Percentiles rank a stretch among this genome's conserved stretches.
Conservation (phyloP, 2,797 vertebrate species). For the Rhinoraja longicauda region DNA sequence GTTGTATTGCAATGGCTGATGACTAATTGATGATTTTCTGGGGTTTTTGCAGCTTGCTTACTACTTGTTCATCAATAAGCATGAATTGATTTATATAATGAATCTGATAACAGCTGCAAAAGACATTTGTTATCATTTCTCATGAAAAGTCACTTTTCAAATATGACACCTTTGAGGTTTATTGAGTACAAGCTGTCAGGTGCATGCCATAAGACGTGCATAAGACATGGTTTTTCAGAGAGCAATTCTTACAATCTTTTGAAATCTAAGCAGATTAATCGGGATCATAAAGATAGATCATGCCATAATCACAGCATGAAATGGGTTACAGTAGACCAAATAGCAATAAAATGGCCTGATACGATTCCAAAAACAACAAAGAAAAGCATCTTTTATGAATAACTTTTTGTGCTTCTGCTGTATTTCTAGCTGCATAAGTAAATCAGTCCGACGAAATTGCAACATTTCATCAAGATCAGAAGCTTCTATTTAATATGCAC, state of each 20-base stretch:
- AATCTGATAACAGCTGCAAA: neutral
- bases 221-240: neutral
- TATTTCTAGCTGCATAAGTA: neutral
- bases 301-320: neutral
- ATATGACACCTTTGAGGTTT: neutral
- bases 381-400: neutral
- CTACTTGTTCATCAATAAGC: neutral
- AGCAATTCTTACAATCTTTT: neutral
- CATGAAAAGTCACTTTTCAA: neutral
- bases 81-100: neutral
- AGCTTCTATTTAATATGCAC: neutral
- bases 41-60: neutral
- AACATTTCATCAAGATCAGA: conserved; percentile 12
- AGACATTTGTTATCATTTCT: neutral
- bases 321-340: neutral
- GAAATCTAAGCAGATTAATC: neutral
- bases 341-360: neutral
- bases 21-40: neutral
- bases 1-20: neutral
- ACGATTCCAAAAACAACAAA: neutral
- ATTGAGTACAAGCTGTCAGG: neutral
- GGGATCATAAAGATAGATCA: neutral
- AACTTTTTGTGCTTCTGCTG: neutral
- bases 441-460: neutral
- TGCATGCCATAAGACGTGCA: neutral